Evolutionary conservation across 1,140 invertebrate genomes (phyloP), one percentile per base, ranked within the genome.

Genomic region (Cotesia chilonis): DNA sequence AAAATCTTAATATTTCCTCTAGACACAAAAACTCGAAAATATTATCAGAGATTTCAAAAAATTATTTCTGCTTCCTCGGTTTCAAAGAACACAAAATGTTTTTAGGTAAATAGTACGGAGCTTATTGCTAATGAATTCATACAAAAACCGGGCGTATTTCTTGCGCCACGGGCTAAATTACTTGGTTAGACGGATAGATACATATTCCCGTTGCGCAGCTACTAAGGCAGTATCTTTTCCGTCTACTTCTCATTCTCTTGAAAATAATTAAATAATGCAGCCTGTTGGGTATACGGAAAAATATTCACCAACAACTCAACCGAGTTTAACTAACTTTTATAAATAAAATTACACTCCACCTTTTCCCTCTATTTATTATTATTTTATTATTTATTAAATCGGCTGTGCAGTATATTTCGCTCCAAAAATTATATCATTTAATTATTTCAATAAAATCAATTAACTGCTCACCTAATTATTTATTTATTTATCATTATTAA

Each of bases 101-200:
- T 72, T 68, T 52, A 51, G 61, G 52, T 63, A 71, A 71, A 71
- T 35, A 71, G 41, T 28, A 38, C 17, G 38, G 35, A 14, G 66
- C 14, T 59, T 57, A 35, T 61, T 70, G 59, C 38, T 68, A 68
- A 72, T 72, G 64, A 72, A 72, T 72, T 72, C n/a, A 38, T 36
- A 55, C 54, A 38, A 52, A 68, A 60, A 55, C 59, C 38, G 12
- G 7, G 67, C 36, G 70, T 37, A 72, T 47, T 72, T 72, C 36
- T 72, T 72, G 55, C 20, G 65, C 71, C 37, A 37, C 6, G 64
- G 70, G 65, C 55, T 51, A 67, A 72, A 72, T 72, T 72, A 72
- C 55, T 61, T 65, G 71, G 54, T 72, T 72, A 72, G 65, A 47
- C 65, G 65, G 65, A 68, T 72, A 61, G 71, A 68, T 60, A 68